These are phyloP conservation scores for Alethe castanea DNA, from an alignment of 2,113 vertebrate species.

Conservation along the genomic window DNA sequence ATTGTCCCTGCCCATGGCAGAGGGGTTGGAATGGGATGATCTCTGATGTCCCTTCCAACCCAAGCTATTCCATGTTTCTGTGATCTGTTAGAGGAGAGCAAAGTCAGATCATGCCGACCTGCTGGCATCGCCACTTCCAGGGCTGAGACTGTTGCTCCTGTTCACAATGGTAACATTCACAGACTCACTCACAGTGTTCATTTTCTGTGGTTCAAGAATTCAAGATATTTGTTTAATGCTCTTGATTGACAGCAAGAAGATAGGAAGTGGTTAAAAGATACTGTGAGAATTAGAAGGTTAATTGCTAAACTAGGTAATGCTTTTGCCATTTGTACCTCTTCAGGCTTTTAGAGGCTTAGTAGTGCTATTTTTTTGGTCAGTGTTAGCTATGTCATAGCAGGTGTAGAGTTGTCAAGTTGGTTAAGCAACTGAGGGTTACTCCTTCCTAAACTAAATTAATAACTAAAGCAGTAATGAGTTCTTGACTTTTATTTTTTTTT, in stretches of 20 bases:
- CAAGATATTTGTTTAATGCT: slow-evolving; percentile 53
- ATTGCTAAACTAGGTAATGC: slow-evolving; percentile 70
- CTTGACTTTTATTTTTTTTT: not conserved
- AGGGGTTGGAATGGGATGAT: not conserved
- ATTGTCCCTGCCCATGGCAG: not conserved
- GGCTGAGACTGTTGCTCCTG: accelerated
- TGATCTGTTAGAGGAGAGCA: not conserved
- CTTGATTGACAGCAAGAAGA: slow-evolving; percentile 70
- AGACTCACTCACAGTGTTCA: not conserved
- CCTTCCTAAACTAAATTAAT: not conserved
- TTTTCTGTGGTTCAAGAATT: slow-evolving; percentile 29
- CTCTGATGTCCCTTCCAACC: not conserved
- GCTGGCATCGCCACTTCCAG: not conserved
- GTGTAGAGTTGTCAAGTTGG: not conserved
- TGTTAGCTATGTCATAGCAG: not conserved
- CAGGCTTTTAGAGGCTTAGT: not conserved
- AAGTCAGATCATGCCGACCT: not conserved
- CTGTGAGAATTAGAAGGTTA: slow-evolving; percentile 48
- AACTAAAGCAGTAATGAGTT: not conserved
- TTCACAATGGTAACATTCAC: not conserved
- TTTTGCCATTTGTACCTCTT: slow-evolving; percentile 49
- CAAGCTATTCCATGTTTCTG: not conserved
- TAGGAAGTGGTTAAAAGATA: slow-evolving; percentile 73
- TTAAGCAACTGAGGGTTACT: not conserved
- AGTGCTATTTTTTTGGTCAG: not conserved